Base-by-base conservation (phyloP, 2,888 invertebrate genomes). In the Dastarcus helophoroides region DNA sequence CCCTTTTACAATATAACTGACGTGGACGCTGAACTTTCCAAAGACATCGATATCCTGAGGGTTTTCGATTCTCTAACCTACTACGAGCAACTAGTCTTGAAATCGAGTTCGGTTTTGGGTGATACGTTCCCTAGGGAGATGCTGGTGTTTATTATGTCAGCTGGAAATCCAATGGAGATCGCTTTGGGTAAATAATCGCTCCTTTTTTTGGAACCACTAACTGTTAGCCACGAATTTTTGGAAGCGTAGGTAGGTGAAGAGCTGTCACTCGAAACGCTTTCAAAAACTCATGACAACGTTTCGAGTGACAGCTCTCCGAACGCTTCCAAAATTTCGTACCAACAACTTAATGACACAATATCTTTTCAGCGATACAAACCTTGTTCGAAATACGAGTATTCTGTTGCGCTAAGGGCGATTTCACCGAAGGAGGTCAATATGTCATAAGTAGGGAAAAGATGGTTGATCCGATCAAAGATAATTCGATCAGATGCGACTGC, bases 71-170 rank as follows among this genome's bases (percentile, higher is more conserved):
- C 73, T 0, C 47, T 79, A 36, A 69, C 67, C 3, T 69, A 73
- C 0, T 68, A 71, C 38, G 77, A 77, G 48, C 76, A 78, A 53
- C 60, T 73, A 46, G 46, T 79, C 8, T 47, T 78, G 15, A 79
- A 78, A 56, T 73, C 72, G 42, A 72, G 73, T 5, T 65, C 76
- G 0, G 71, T 76, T 3, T 57, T 78, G 5, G 78, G 78, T 1
- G 71, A 71, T 31, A 64, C 65, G n/a, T 71, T 78, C 42, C 65
- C 71, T 1, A 62, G 76, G 39, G 57, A 64, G 11, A 73, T 77
- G 69, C 50, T 78, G 7, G 48, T 67, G 22, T 66, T 67, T 45
- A 54, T 76, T 17, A 60, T 76, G 55, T n/a, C n/a, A n/a, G n/a
- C n/a, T n/a, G n/a, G n/a, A n/a, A n/a, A n/a, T n/a, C n/a, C n/a